phyloP scores from a whole-genome alignment of 53 echinoderm and acorn worm species.

The Paracentrotus lividus region DNA sequence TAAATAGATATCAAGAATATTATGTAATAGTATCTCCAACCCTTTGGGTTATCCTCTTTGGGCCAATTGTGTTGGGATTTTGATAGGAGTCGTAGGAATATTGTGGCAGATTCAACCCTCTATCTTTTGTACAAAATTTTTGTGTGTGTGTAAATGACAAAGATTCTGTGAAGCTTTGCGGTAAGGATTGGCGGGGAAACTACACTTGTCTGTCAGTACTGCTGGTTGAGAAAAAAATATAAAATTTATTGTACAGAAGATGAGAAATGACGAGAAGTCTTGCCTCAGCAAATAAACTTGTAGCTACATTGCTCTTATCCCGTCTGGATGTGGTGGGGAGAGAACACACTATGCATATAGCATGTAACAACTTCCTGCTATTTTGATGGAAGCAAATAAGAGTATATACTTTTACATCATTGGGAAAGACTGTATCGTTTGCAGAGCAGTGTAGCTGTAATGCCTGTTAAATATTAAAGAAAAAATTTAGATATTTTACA shows the following conservation, averaged over 20 bases:
- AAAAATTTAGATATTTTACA: constrained; percentile 32
- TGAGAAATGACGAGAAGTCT: constrained; percentile 60
- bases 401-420: constrained; percentile 3
- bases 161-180: constrained; percentile 63
- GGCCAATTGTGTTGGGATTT: constrained; percentile 54
- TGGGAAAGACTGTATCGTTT: constrained; percentile 4
- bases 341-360: constrained; percentile 17
- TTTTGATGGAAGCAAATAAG: neutral
- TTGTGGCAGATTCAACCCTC: constrained; percentile 63
- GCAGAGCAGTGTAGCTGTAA: constrained; percentile 50
- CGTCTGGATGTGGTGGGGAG: neutral
- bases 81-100: constrained; percentile 17
- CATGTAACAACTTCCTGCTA: neutral
- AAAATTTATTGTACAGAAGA: constrained; percentile 56
- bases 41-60: constrained; percentile 14
- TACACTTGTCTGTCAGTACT: constrained; percentile 63
- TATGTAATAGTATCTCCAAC: constrained; percentile 58
- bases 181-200: constrained; percentile 46
- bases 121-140: constrained; percentile 68
- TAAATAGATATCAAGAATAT: constrained; percentile 44
- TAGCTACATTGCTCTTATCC: constrained; percentile 46
- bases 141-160: constrained; percentile 56
- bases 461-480: constrained; percentile 1
- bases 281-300: constrained; percentile 29
- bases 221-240: constrained; percentile 57